Evolutionary conservation across 2,797 vertebrate species (phyloP), one percentile per base, ranked within the genome.

Genomic region (Menidia menidia): DNA sequence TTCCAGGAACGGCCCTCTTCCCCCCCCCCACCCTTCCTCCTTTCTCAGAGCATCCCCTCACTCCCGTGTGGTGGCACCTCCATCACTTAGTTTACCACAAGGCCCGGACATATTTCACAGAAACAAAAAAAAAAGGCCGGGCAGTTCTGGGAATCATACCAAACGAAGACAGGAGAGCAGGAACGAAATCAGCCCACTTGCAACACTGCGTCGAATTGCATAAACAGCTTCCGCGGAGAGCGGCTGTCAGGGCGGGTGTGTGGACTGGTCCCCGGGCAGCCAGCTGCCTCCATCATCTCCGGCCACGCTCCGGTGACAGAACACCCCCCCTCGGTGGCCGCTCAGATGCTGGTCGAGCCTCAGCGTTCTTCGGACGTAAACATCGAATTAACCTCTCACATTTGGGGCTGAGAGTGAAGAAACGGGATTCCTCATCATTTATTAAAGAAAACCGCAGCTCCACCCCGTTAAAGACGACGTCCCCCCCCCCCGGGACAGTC

Each of bases 361-460:
- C 25, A 48, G 33, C 8, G 71, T 43, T 50, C 13, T 58, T 45
- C 69, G 18, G 57, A 72, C 69, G 71, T 39, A 52, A 80, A 78
- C 87, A 82, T 71, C 76, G 77, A 54, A 80, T 51, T 68, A 50
- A 61, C 50, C 68, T 31, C 57, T 62, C 19, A 44, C 59, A 60
- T 66, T 78, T 39, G 50, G 25, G 68, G 52, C 65, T 60, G 68
- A 50, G 63, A 50, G 62, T 45, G 75, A 54, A 64, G 69, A 25
- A 54, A 77, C 67, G 81, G 63, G 11, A 78, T 77, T 32, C 87
- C 88, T 92, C 89, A 90, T 93, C 76, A 87, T 88, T 91, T 92
- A 92, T 92, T 91, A 61, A 92, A 75, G 15, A 60, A 25, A 79
- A 76, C 74, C 87, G 88, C 90, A 88, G 88, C 91, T 92, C 92